A percentile compares a stretch with the other conserved stretches of the same genome.
phyloP scores from a whole-genome alignment of 1,140 invertebrate genomes.

The Hestina assimilis region DNA sequence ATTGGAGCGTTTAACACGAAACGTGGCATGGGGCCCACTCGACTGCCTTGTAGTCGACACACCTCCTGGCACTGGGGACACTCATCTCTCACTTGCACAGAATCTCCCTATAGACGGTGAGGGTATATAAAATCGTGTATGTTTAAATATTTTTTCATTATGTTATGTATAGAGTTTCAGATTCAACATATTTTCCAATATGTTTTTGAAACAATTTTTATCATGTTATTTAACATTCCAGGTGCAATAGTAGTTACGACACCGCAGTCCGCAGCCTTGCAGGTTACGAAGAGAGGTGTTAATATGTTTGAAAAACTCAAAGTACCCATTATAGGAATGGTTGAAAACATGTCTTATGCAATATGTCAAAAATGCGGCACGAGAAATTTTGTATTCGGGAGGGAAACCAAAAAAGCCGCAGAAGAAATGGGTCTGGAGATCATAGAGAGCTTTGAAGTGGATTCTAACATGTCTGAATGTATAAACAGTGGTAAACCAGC shows the following conservation, averaged over 20 bases:
- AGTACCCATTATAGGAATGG: conserved; percentile 88
- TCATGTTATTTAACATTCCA: conserved; percentile 36
- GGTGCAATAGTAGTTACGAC: conserved; percentile 91
- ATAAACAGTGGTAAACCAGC: conserved; percentile 89
- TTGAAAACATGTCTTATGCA: conserved; percentile 91
- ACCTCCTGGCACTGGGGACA: conserved; percentile 95
- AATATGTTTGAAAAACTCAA: conserved; percentile 90
- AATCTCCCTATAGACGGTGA: conserved; percentile 89
- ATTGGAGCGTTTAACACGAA: conserved; percentile 88
- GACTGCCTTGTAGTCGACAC: conserved; percentile 93
- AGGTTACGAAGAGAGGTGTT: conserved; percentile 88
- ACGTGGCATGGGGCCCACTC: conserved; percentile 89
- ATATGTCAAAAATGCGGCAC: conserved; percentile 85
- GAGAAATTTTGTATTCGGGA: conserved; percentile 81
- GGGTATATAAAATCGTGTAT: not conserved
- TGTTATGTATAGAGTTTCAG: no score
- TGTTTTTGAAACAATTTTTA: not conserved
- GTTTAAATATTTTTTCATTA: no score
- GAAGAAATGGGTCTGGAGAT: conserved; percentile 79
- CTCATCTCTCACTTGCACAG: conserved; percentile 92
- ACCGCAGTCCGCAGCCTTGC: conserved; percentile 89
- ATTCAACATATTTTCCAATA: no score
- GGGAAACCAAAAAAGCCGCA: conserved; percentile 77
- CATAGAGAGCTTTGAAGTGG: conserved; percentile 87
- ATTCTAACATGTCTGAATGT: conserved; percentile 83